Evolutionary conservation across 2,888 invertebrate species (phyloP).

Genomic region (Vesta saturnalis): DNA sequence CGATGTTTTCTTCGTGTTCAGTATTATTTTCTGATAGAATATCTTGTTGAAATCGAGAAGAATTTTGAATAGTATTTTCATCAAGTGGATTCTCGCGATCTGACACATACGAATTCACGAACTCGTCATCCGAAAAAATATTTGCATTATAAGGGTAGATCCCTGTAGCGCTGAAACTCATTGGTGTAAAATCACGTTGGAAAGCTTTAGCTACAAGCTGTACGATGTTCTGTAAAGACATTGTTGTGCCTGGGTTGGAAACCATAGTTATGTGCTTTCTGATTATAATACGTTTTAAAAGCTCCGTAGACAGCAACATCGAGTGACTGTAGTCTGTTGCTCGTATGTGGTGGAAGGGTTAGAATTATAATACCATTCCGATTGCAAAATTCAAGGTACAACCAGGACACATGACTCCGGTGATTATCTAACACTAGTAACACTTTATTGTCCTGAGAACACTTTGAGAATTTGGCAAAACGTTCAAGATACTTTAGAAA

Average conservation of each 20-base stretch:
- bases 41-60: not conserved
- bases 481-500: slow-evolving; percentile 6
- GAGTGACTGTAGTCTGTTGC: not conserved
- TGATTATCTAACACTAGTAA: not conserved
- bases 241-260: not conserved
- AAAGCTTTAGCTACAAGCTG: not conserved
- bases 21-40: not conserved
- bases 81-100: not conserved
- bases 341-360: not conserved
- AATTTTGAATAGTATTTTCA: not conserved
- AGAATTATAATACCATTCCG: not conserved
- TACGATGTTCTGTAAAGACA: not conserved
- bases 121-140: not conserved
- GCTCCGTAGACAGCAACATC: not conserved
- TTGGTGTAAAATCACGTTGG: not conserved
- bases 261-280: not conserved
- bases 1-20: not conserved
- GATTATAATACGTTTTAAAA: not conserved
- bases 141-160: not conserved
- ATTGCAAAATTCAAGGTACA: not conserved
- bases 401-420: not conserved
- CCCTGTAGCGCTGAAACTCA: not conserved
- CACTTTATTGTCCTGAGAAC: slow-evolving; percentile 12
- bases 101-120: not conserved
- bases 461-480: not conserved